Percentiles rank a stretch among this genome's conserved stretches.
phyloP scores from a whole-genome alignment of 2,113 vertebrate genomes.

The Oryzias curvinotus region DNA sequence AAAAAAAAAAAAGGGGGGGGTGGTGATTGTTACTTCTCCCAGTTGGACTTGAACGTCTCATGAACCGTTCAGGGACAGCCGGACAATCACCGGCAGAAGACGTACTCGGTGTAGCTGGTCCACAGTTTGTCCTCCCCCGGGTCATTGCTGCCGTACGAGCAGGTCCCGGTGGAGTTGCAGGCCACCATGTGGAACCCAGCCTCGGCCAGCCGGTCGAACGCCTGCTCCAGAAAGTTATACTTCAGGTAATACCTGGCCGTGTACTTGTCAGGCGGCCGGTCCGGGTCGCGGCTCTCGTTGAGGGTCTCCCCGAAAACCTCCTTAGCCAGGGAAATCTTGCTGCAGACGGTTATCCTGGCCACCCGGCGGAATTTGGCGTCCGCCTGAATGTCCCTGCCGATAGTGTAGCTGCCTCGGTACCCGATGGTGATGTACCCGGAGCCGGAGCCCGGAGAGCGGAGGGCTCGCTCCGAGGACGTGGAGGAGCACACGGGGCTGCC shows the following conservation, averaged over 20 bases:
- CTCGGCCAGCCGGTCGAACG: slow-evolving; percentile 92
- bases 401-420: slow-evolving; percentile 94
- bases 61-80: too few relatives aligned
- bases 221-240: slow-evolving; percentile 98
- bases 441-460: slow-evolving; percentile 80
- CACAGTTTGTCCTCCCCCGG: slow-evolving; percentile 96
- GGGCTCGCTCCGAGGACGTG: slow-evolving; percentile 72
- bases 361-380: slow-evolving; percentile 95
- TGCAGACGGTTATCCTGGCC: slow-evolving; percentile 94
- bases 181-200: slow-evolving; percentile 96
- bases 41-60: too few relatives aligned
- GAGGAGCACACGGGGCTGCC: slow-evolving; percentile 73
- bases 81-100: slow-evolving; percentile 81
- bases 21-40: too few relatives aligned
- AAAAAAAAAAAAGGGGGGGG: too few relatives aligned
- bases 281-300: slow-evolving; percentile 96
- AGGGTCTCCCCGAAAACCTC: slow-evolving; percentile 97
- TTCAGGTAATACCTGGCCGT: slow-evolving; percentile 98
- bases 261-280: slow-evolving; percentile 93
- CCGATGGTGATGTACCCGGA: slow-evolving; percentile 93
- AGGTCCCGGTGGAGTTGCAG: slow-evolving; percentile 95
- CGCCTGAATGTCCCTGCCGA: slow-evolving; percentile 92
- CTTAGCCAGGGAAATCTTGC: slow-evolving; percentile 92
- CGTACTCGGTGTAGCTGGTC: slow-evolving; percentile 98
- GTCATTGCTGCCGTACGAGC: slow-evolving; percentile 88